Evolutionary conservation across 2,888 invertebrate genomes (phyloP), one percentile per base, ranked within the genome.

Genomic region (Agrochola circellaris): DNA sequence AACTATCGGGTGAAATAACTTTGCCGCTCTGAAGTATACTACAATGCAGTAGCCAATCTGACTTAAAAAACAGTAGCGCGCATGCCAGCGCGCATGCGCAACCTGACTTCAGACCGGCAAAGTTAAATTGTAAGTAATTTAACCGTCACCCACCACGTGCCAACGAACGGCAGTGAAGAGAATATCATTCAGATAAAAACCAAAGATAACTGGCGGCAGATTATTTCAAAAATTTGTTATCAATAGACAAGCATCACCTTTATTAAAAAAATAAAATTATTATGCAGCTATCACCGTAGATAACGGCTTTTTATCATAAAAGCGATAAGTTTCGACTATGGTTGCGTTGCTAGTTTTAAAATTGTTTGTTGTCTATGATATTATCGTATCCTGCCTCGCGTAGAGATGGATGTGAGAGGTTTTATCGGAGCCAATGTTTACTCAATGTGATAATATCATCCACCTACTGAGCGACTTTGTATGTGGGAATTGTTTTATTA

Each of bases 351-450:
- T 65, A 38, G 48, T 71, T 67, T 34, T 58, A 58, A 70, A 60
- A 64, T 76, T 67, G 72, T 69, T 79, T 73, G 81, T 58, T 82
- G 67, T 82, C 26, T 82, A 68, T 71, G 83, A 42, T 60, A 61
- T 38, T 64, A 75, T 76, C 76, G 60, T 82, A 71, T 77, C 77
- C 83, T 86, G 77, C 67, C 72, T 75, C 61, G 51, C 60, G 67
- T 13, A 1, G 61, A 69, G 68, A 72, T 81, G 42, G 54, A 85
- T 71, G 81, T n/a, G 66, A 82, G 34, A 56, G 54, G 13, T 71
- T 58, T 83, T 81, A 85, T 82, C 85, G 45, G 2, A 13, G 54
- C 15, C 51, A 83, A 30, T 73, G 72, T 83, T 83, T 85, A 56
- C 54, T 68, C 54, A 64, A 20, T 15, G 38, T 38, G 67, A 83